These are phyloP conservation scores for Crax fasciolata DNA, from an alignment of 2,797 vertebrate genomes.

Conservation along the genomic window DNA sequence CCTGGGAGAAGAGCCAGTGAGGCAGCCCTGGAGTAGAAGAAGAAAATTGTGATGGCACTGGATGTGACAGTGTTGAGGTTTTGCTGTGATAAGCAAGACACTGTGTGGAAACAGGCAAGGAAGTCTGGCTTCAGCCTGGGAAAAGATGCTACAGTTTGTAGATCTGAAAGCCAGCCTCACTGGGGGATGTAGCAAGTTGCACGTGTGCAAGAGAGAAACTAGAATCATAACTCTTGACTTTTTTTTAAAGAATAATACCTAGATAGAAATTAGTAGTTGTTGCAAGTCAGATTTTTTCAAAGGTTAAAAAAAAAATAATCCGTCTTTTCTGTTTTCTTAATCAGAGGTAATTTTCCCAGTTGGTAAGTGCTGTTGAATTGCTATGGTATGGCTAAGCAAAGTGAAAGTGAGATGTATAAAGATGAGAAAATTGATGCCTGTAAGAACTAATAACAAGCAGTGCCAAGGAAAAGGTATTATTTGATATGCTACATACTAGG, in stretches of 20 bases:
- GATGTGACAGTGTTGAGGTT: background rate
- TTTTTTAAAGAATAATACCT: constrained; percentile 35
- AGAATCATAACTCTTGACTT: constrained; percentile 23
- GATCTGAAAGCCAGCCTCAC: background rate
- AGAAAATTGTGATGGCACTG: background rate
- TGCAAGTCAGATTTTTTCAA: constrained; percentile 43
- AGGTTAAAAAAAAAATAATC: constrained; percentile 43
- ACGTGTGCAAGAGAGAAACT: background rate
- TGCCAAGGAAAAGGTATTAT: constrained; percentile 30
- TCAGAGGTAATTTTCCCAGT: constrained; percentile 48
- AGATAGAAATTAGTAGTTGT: constrained; percentile 19
- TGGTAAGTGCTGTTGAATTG: constrained; percentile 55
- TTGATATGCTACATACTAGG: background rate
- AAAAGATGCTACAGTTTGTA: background rate
- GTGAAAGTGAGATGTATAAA: constrained; percentile 42
- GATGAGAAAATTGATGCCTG: constrained; percentile 48
- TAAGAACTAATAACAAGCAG: constrained; percentile 35
- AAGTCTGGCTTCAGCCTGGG: background rate
- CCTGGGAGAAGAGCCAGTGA: background rate
- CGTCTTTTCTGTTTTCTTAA: constrained; percentile 31
- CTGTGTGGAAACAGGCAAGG: background rate
- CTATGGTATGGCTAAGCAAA: constrained; percentile 54
- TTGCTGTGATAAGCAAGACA: background rate
- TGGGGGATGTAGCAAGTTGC: background rate
- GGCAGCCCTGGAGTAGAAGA: background rate